Evolutionary conservation across 53 echinoderm and acorn worm genomes (phyloP).

Genomic region (Stichopus horrens): DNA sequence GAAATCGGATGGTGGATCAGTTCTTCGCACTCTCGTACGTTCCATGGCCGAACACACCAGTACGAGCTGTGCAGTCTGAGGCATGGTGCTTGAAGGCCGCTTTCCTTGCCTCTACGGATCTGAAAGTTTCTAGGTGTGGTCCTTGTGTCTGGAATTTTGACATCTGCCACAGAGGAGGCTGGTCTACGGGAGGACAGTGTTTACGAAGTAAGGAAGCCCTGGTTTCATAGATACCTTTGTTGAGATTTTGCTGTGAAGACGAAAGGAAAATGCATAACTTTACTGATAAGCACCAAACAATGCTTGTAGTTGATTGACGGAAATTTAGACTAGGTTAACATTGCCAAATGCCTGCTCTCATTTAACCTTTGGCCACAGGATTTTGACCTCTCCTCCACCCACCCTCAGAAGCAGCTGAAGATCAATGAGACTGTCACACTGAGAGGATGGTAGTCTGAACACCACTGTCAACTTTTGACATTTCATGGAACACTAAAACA

Average conservation of each 20-base stretch:
- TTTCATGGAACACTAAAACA: too few species aligned
- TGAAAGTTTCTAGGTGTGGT: conserved; percentile 94
- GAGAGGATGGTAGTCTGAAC: too few species aligned
- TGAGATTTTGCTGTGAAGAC: conserved; percentile 74
- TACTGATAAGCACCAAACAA: background rate
- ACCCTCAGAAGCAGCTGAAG: too few species aligned
- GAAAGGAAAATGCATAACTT: background rate
- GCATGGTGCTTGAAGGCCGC: conserved; percentile 75
- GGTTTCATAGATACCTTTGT: conserved; percentile 95
- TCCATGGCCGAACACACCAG: conserved; percentile 93
- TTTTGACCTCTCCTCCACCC: too few species aligned
- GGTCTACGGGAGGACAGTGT: conserved; percentile 86
- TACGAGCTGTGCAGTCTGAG: conserved; percentile 88
- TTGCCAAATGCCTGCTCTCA: background rate
- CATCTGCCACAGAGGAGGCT: conserved; percentile 97
- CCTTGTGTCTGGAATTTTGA: conserved; percentile 66
- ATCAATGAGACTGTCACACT: too few species aligned
- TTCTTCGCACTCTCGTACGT: conserved; percentile 91
- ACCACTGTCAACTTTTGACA: too few species aligned
- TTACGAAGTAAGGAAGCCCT: conserved; percentile 87
- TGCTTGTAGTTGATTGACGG: background rate
- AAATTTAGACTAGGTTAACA: background rate
- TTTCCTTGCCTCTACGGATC: conserved; percentile 60
- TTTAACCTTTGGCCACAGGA: too few species aligned
- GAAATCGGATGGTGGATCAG: conserved; percentile 44